A percentile compares a stretch with the other conserved stretches of the same genome.
phyloP scores from a whole-genome alignment of 2,113 vertebrate genomes.

The Mugil cephalus region DNA sequence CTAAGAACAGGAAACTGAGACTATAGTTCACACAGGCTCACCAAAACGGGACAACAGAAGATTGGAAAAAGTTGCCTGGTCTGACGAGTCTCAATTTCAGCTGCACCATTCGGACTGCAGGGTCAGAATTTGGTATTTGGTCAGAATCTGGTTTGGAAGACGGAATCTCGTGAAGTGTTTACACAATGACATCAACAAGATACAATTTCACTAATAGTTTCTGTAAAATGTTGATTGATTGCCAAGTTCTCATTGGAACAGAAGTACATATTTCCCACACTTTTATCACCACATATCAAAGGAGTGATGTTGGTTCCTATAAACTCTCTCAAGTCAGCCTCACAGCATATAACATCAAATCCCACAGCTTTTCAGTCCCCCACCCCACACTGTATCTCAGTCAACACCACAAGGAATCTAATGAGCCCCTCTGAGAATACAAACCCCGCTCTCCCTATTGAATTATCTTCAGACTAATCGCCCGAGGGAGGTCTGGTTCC shows the following conservation, averaged over 20 bases:
- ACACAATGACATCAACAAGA: not conserved
- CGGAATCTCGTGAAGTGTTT: not conserved
- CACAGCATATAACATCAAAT: slow-evolving; percentile 28
- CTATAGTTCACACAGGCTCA: too few relatives aligned
- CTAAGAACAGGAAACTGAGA: too few relatives aligned
- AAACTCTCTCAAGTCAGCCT: slow-evolving; percentile 2
- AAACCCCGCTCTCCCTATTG: slow-evolving; percentile 4
- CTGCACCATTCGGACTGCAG: too few relatives aligned
- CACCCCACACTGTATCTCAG: slow-evolving; percentile 23
- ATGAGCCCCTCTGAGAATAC: slow-evolving; percentile 61
- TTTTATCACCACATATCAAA: slow-evolving; percentile 10
- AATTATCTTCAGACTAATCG: slow-evolving; percentile 49
- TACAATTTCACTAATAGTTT: not conserved
- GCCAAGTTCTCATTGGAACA: too few relatives aligned
- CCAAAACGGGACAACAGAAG: too few relatives aligned
- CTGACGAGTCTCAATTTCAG: too few relatives aligned
- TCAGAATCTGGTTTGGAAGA: too few relatives aligned
- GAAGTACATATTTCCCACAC: too few relatives aligned
- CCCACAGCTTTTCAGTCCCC: slow-evolving; percentile 17
- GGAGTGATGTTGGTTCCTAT: not conserved
- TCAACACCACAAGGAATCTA: slow-evolving; percentile 48
- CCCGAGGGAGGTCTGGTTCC: slow-evolving; percentile 20
- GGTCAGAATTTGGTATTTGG: too few relatives aligned
- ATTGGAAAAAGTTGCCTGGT: too few relatives aligned
- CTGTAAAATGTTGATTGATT: too few relatives aligned